Base-by-base conservation (phyloP, 2,113 vertebrate genomes). In the Ellobius talpinus region DNA sequence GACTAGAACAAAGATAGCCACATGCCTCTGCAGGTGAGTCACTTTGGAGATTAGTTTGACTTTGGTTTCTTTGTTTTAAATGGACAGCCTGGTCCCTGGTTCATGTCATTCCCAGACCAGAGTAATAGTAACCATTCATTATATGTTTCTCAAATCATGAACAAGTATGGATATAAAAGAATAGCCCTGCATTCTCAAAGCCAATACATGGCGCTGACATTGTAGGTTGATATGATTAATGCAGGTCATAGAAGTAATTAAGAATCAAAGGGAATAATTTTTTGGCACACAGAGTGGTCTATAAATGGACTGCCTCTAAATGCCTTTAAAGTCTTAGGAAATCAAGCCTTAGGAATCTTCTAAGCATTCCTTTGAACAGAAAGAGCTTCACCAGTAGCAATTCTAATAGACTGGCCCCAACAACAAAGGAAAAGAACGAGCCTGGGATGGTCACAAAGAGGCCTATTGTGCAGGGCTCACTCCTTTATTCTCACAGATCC, bases 191-290 rank as follows among this genome's bases (percentile, higher is more conserved):
- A 19, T 92, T 93, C 63, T 24, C 19, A 2, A 77, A 39, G 19
- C 16, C 70, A 72, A 72, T 9, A 72, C 11, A 74, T 77, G 66
- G 52, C 81, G 73, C 39, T 87, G 85, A 79, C 74, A 81, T 33
- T 85, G 68, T 72, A 42, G 95, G 81, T 7, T 82, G 89, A 74
- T 66, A 52, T 73, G 82, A 79, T 79, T 97, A 89, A 89, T 68
- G 26, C 26, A 81, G 76, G 47, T 96, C 94, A 76, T 77, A 95
- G 79, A 87, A 90, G 90, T 88, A 95, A 94, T 97, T 94, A 95
- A 55, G 79, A 88, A 85, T 90, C 91, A 97, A 96, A 97, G 79
- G 45, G 66, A 93, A 58, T 73, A 78, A 77, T 94, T 96, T 93
- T 96, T 93, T 26, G 55, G 92, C 74, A 66, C 84, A 76, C 61